Conservation (phyloP, 2,113 vertebrate species). For the Gavialis gangeticus region DNA sequence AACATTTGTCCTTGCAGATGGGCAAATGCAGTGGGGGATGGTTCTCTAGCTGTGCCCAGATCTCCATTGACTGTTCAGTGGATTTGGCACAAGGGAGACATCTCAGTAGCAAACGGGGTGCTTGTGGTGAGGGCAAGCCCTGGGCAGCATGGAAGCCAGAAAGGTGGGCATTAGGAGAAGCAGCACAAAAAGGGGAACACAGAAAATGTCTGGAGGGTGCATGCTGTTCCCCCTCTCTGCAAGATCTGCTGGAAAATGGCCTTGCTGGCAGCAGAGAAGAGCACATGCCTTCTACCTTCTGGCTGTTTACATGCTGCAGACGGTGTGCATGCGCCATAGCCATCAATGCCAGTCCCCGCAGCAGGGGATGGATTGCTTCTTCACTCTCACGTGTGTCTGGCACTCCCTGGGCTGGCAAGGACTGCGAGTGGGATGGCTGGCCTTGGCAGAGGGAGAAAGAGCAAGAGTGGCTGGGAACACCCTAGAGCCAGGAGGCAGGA, state of each 20-base stretch:
- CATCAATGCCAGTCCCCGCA: not conserved
- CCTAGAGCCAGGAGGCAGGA: not conserved
- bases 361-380: accelerated
- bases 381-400: accelerated
- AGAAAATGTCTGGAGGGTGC: not conserved
- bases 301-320: not conserved
- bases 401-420: not conserved
- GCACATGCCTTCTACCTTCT: not conserved
- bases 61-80: not conserved
- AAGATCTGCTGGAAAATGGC: not conserved
- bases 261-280: accelerated
- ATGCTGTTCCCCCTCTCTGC: accelerated
- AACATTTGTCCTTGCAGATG: not conserved
- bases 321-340: accelerated
- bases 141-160: not conserved
- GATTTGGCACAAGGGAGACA: not conserved
- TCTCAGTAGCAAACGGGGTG: not conserved
- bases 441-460: too few relatives aligned
- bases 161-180: not conserved
- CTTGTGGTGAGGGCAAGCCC: not conserved
- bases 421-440: accelerated
- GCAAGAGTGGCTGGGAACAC: not conserved
- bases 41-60: not conserved
- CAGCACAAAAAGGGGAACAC: not conserved
- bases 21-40: not conserved